Conservation (phyloP, 2,888 invertebrate species). For the Tolmerus cingulatus region DNA sequence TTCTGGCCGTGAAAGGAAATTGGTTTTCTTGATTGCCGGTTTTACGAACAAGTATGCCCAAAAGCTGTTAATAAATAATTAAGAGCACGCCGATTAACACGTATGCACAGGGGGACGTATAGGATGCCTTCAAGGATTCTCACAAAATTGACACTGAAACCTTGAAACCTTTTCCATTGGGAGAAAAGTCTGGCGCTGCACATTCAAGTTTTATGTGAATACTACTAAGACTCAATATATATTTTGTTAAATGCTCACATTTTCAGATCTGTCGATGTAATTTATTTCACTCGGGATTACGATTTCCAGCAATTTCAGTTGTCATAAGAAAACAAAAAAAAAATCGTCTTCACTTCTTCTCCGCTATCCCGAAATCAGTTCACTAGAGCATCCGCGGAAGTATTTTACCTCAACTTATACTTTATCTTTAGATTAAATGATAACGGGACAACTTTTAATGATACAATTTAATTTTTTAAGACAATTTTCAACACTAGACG, state of each 20-base stretch:
- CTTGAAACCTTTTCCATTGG: not conserved
- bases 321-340: constrained; percentile 13
- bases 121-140: not conserved
- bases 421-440: not conserved
- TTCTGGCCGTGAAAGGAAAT: not conserved
- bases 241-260: constrained; percentile 44
- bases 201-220: not conserved
- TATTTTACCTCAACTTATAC: not conserved
- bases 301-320: not conserved
- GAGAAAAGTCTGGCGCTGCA: not conserved
- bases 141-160: not conserved
- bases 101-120: not conserved
- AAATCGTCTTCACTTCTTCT: not conserved
- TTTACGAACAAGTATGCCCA: not conserved
- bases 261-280: constrained; percentile 51
- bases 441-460: not conserved
- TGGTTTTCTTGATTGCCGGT: not conserved
- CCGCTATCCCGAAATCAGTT: not conserved
- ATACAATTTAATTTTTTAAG: not conserved
- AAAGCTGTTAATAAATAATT: not conserved
- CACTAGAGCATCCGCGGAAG: not conserved
- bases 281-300: constrained; percentile 42
- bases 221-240: not conserved
- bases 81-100: not conserved
- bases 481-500: constrained; percentile 47